Conservation (phyloP, 2,113 vertebrate genomes). For the Glaucidium brasilianum region DNA sequence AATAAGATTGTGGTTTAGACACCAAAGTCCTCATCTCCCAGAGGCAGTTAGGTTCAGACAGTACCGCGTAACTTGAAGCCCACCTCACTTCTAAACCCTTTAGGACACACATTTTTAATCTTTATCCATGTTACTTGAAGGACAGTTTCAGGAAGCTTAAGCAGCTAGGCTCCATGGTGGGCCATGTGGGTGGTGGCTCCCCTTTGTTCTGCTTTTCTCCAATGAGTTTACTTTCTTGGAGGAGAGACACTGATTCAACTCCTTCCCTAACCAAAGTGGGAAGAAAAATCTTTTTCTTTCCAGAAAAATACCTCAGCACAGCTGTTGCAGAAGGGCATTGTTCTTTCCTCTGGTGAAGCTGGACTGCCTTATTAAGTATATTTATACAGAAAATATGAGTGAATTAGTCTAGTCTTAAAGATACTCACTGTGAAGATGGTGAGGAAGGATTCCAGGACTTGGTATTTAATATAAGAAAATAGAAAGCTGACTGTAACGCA, state of each 20-base stretch:
- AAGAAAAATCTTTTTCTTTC: neutral
- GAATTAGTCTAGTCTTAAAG: neutral
- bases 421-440: neutral
- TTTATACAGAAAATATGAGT: neutral
- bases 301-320: neutral
- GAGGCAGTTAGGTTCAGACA: neutral
- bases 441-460: neutral
- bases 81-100: neutral
- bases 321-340: neutral
- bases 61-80: neutral
- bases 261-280: neutral
- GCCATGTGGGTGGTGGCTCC: fast-evolving
- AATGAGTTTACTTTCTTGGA: neutral
- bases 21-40: neutral
- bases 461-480: neutral
- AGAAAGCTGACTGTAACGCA: neutral
- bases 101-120: neutral
- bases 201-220: neutral
- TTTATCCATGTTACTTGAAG: neutral
- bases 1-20: neutral
- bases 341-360: neutral
- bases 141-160: neutral
- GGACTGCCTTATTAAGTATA: neutral
- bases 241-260: neutral
- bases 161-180: neutral